Base-by-base conservation (phyloP, 2,797 vertebrate genomes). In the Leptoclinus maculatus region DNA sequence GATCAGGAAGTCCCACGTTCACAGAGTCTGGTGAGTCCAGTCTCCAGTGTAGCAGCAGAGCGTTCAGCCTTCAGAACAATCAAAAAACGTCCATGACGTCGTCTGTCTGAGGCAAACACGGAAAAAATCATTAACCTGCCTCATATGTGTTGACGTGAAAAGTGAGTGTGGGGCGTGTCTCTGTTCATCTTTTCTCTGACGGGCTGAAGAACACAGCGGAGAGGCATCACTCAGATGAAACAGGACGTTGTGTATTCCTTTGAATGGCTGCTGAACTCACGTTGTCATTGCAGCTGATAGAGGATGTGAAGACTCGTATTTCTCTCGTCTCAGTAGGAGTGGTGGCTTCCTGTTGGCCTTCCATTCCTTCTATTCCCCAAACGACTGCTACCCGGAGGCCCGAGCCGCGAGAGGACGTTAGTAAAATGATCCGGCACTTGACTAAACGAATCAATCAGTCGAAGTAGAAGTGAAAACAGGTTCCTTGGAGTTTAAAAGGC, bases 311-410 rank as follows among this genome's bases (percentile, higher is more conserved):
- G 67, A 56, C 60, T 67, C 41, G 54, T 58, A 64, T 85, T 74
- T 78, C 58, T 72, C 73, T 79, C 49, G 45, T 77, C 84, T 78
- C 71, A 62, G 77, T 45, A 68, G 67, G 77, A 72, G 78, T 56
- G 53, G 32, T 58, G 74, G 77, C 82, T 90, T 89, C 84, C 86
- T 88, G 79, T 87, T 63, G 54, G 81, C 74, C 51, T 76, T 58
- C 19, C 83, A 88, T 93, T 86, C 77, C 83, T 80, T 65, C 73
- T 76, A 51, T 71, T 83, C 80, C 76, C 75, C 71, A 56, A 67
- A 80, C 3, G 58, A 71, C 73, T 45, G 58, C 56, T 39, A 21
- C 21, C 39, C 51, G 53, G 47, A 76, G 39, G 66, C 59, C 58
- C 13, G 53, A 47, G 39, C 54, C 38, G 47, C 1, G 0, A 27